Base-by-base conservation (phyloP, 2,888 invertebrate species). In the Sarcophaga variegata region DNA sequence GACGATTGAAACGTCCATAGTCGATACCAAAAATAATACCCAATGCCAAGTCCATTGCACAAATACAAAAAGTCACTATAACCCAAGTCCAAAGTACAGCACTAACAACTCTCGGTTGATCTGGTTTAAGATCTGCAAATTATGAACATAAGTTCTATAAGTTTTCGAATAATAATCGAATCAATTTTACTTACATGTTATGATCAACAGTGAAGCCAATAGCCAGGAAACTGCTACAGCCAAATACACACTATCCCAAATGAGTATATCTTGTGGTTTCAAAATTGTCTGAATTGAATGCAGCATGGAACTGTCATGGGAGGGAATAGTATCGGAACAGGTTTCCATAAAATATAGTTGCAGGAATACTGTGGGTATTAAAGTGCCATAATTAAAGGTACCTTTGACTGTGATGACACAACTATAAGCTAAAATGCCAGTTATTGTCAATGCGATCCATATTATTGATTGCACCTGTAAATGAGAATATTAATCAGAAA, bases 21-120 rank as follows among this genome's bases (percentile, higher is more conserved):
- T 94, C 94, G 5, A 94, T 80, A 54, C 92, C 93, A 76, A 94
- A 94, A 25, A 94, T 92, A 62, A 93, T 89, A 6, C 93, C 93
- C 3, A 92, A 83, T 0, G 89, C 89, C 37, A 94, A 85, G 88
- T 94, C 94, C 91, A 94, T 91, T 49, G 89, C 86, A 74, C 91
- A 91, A 45, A 93, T 90, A 63, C 88, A 86, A 12, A 91, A 83
- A 60, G 91, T 89, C 11, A 93, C 87, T 74, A 90, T 88, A 2
- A 91, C 90, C 94, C 94, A 94, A 64, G 90, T 88, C 76, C 90
- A 91, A 8, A 93, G 85, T 54, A 90, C 89, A 12, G 87, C 88
- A 66, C 90, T 88, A 4, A 91, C 90, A 10, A 77, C 59, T 72
- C 89, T 89, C 0, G 91, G 87, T 75, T 90, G 89, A 49, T 91